A percentile compares a stretch with the other conserved stretches of the same genome.
Evolutionary conservation across 2,888 invertebrate genomes (phyloP).

Genomic region (Cephus pygmeus): DNA sequence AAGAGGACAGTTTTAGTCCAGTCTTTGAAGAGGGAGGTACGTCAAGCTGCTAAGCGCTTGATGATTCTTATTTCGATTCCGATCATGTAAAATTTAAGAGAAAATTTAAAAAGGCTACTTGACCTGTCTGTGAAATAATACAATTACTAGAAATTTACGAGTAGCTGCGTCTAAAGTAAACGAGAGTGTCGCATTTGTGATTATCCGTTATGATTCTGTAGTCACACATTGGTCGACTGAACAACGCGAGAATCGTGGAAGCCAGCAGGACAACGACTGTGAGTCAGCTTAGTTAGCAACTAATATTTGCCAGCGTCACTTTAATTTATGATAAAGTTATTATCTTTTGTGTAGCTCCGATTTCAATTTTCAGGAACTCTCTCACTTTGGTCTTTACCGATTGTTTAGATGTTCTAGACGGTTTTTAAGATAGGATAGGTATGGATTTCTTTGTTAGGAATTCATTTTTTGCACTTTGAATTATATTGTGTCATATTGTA

Average conservation of each 20-base stretch:
- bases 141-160: neutral
- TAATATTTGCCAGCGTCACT: neutral
- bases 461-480: neutral
- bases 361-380: neutral
- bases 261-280: neutral
- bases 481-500: neutral
- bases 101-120: constrained; percentile 37
- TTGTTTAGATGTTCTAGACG: neutral
- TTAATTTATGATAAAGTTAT: neutral
- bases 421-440: neutral
- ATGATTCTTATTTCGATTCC: constrained; percentile 16
- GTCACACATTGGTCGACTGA: neutral
- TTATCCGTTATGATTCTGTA: neutral
- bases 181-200: neutral
- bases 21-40: neutral
- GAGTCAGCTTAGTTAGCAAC: neutral
- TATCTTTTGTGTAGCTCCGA: neutral
- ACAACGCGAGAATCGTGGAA: neutral
- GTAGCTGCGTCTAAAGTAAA: neutral
- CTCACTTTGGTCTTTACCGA: neutral
- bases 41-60: neutral
- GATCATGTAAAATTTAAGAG: constrained; percentile 40
- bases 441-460: neutral
- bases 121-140: constrained; percentile 54
- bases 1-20: neutral